A percentile compares a stretch with the other conserved stretches of the same genome.
phyloP scores from a whole-genome alignment of 2,888 invertebrate genomes.

The Asteroscopus sphinx region DNA sequence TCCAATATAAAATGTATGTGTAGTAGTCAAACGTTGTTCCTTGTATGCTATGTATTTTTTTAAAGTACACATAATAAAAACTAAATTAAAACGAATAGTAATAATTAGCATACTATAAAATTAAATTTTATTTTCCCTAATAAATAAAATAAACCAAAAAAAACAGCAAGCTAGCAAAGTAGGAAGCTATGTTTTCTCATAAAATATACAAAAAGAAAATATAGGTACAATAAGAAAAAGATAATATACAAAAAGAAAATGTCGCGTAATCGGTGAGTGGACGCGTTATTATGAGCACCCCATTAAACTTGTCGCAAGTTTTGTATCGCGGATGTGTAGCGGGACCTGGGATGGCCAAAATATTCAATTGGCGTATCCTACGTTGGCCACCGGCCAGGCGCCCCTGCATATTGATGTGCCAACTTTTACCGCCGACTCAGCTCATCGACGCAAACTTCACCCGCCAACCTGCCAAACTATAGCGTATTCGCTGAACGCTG shows the following conservation, averaged over 20 bases:
- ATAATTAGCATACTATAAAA: no score
- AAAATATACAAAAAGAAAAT: slow-evolving; percentile 7
- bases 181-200: not conserved
- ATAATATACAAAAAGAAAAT: slow-evolving; percentile 26
- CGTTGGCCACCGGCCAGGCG: slow-evolving; percentile 81
- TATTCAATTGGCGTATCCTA: slow-evolving; percentile 87
- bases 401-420: slow-evolving; percentile 85
- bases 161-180: no score
- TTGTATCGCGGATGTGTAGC: slow-evolving; percentile 77
- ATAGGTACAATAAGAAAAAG: no score
- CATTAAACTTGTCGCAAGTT: slow-evolving; percentile 79
- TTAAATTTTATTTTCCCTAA: no score
- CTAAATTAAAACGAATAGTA: no score
- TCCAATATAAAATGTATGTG: no score
- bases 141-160: no score
- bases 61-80: no score
- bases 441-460: slow-evolving; percentile 76
- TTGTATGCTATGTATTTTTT: no score
- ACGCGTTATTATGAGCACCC: slow-evolving; percentile 70
- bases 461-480: slow-evolving; percentile 78
- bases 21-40: no score
- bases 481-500: slow-evolving; percentile 70
- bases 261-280: slow-evolving; percentile 54
- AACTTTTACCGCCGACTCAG: slow-evolving; percentile 81
- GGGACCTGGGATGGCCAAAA: slow-evolving; percentile 76